These are phyloP conservation scores for Drymodes brunneopygia DNA, from an alignment of 2,113 vertebrate genomes.

Conservation along the genomic window DNA sequence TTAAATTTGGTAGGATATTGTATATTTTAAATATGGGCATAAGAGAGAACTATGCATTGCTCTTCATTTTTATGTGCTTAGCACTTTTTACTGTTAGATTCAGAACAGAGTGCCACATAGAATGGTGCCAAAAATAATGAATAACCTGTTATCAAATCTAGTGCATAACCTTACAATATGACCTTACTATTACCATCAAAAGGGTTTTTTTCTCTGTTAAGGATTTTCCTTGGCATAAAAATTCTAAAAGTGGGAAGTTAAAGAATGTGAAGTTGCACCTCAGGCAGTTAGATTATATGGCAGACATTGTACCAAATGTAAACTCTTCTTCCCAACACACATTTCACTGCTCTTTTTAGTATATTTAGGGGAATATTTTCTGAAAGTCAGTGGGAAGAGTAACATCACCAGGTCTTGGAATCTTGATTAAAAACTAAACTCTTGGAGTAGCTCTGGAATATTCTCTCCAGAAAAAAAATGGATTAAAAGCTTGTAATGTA, in stretches of 20 bases:
- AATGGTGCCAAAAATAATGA: background rate
- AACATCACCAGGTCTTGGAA: background rate
- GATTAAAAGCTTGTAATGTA: background rate
- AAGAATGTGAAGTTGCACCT: background rate
- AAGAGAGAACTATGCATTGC: background rate
- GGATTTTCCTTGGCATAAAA: background rate
- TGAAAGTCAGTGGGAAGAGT: background rate
- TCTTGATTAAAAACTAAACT: background rate
- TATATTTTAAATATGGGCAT: background rate
- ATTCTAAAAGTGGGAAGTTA: background rate
- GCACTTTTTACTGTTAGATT: background rate
- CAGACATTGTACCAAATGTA: background rate
- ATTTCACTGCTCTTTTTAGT: background rate
- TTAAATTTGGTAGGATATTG: background rate
- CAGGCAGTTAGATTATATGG: background rate
- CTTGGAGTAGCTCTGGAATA: background rate
- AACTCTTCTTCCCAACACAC: background rate
- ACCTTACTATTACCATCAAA: background rate
- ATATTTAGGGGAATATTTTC: background rate
- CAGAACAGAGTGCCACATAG: background rate
- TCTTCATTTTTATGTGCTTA: background rate
- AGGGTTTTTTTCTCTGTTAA: background rate
- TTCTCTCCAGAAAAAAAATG: background rate
- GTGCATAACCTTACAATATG: background rate
- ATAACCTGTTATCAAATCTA: background rate